phyloP scores from a whole-genome alignment of 2,113 vertebrate genomes.

The Corythaixoides concolor region DNA sequence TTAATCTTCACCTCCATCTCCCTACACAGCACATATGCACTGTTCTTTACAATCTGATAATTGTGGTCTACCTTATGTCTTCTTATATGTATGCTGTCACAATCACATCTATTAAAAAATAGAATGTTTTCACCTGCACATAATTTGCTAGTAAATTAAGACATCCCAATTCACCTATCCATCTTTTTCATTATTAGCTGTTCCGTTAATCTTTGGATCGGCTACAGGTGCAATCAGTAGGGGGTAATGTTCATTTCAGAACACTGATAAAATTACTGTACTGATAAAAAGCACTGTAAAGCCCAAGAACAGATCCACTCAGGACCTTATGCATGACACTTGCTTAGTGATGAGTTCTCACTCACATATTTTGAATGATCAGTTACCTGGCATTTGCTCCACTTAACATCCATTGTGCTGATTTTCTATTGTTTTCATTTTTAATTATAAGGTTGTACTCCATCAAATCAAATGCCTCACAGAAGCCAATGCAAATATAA shows the following conservation, averaged over 20 bases:
- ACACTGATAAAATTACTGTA: not conserved
- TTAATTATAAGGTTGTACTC: not conserved
- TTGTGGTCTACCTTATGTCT: not conserved
- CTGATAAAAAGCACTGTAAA: not conserved
- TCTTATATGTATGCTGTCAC: not conserved
- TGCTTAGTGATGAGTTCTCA: not conserved
- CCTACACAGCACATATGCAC: not conserved
- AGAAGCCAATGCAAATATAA: not conserved
- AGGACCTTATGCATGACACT: not conserved
- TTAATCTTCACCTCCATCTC: not conserved
- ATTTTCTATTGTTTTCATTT: slow-evolving; percentile 13
- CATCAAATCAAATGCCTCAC: not conserved
- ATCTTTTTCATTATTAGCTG: not conserved
- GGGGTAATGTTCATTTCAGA: not conserved
- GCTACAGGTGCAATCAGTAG: not conserved
- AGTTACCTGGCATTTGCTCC: not conserved
- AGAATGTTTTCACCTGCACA: not conserved
- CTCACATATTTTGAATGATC: not conserved
- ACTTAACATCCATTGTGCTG: not conserved
- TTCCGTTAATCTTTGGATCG: not conserved
- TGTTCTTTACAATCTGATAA: not conserved
- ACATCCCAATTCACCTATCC: not conserved
- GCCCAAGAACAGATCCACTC: not conserved
- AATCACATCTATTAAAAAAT: not conserved
- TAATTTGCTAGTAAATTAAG: not conserved